Percentiles rank a stretch among this genome's conserved stretches.
Evolutionary conservation across 2,888 invertebrate genomes (phyloP).

Genomic region (Lochmaea capreae): DNA sequence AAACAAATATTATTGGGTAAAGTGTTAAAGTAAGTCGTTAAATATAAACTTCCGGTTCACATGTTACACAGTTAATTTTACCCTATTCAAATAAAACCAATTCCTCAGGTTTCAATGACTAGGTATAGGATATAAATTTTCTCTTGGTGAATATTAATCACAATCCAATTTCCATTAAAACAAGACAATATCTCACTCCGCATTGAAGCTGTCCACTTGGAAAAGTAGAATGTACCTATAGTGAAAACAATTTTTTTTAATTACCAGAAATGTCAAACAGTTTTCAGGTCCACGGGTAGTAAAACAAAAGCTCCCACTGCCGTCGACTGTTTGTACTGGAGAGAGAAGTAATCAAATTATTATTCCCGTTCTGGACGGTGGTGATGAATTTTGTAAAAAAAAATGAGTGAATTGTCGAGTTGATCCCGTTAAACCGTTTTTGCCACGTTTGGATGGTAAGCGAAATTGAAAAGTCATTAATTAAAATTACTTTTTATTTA

Average conservation of each 20-base stretch:
- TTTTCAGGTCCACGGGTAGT: conserved; percentile 20
- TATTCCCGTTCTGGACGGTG: conserved; percentile 27
- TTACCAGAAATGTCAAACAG: conserved; percentile 30
- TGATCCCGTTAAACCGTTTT: conserved; percentile 6
- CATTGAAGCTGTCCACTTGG: conserved; percentile 17
- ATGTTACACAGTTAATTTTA: background rate
- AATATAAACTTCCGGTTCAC: background rate
- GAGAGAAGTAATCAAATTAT: conserved; percentile 33
- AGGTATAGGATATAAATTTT: background rate
- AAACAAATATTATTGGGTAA: background rate
- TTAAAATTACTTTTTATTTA: conserved; percentile 2
- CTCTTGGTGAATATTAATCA: conserved; percentile 16
- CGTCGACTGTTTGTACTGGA: conserved; percentile 16
- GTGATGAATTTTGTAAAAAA: conserved; percentile 26
- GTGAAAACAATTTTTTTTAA: conserved; percentile 25
- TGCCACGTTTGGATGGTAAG: background rate
- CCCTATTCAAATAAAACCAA: background rate
- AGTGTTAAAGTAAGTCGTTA: background rate
- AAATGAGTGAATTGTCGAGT: conserved; percentile 16
- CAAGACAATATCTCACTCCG: conserved; percentile 13
- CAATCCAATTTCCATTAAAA: conserved; percentile 25
- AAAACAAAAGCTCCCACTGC: conserved; percentile 13
- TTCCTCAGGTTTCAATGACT: background rate
- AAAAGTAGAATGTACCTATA: conserved; percentile 14
- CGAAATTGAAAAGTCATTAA: background rate